Evolutionary conservation across 2,888 invertebrate species (phyloP), one percentile per base, ranked within the genome.

Genomic region (Crematogaster levior): DNA sequence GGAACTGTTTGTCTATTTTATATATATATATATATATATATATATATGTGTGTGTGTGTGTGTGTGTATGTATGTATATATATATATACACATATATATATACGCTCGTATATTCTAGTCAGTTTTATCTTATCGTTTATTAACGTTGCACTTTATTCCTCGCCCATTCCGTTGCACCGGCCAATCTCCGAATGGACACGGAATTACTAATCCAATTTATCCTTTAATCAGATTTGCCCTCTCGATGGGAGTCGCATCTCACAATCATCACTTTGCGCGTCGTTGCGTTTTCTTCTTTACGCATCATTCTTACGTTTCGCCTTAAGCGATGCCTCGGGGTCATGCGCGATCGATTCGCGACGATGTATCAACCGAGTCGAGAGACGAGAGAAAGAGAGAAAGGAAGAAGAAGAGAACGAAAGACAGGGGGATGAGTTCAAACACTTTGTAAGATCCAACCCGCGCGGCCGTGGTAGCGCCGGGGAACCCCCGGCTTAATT

Each of bases 401-500:
- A 46, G 18, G 43, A 43, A 43, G 10, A 3, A 60, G 73, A 46
- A 15, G 10, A 43, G 3, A 15, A 3, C 3, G 43, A 43, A 10
- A 43, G 51, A 51, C 51, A 34, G 60, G 60, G 27, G 60, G 30
- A 63, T 48, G 27, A 43, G 34, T 48, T 74, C 48, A 74, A 75
- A 66, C 51, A 66, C 48, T 68, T 75, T 74, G 74, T 66, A 66
- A 75, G 75, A 66, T 37, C 37, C 65, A 51, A 65, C 56, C 12
- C 53, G 40, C 37, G 56, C 72, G 56, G 48, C 34, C 68, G 12
- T 37, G 21, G 68, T 77, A 77, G 51, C 70, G 43, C 24, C 74
- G 24, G 9, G 68, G 40, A 21, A 68, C 2, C 70, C 70, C 66
- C 75, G 66, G 70, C 75, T 77, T 77, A 77, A 77, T 77, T 77